Percentiles rank a stretch among this genome's conserved stretches.
Conservation (phyloP, 2,797 vertebrate species). For the Chelidonichthys spinosus region DNA sequence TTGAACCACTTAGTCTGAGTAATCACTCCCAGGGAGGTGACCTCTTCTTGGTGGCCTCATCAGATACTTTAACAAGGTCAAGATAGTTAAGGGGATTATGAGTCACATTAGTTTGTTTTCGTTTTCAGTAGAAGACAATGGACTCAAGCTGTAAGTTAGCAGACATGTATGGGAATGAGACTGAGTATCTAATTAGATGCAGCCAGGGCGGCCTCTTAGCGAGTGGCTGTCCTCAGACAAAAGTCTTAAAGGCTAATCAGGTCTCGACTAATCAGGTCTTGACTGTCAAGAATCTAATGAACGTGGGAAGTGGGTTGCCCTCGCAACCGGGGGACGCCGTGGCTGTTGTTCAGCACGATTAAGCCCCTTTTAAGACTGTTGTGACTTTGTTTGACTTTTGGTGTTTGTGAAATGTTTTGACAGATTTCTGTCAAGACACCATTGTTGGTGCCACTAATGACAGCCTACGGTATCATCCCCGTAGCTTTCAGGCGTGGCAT, state of each 20-base stretch:
- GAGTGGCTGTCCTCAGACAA: slow-evolving; percentile 69
- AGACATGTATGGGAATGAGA: slow-evolving; percentile 79
- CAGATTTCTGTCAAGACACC: slow-evolving; percentile 51
- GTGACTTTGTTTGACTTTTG: slow-evolving; percentile 69
- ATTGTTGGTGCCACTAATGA: slow-evolving; percentile 50
- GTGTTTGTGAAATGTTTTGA: slow-evolving; percentile 68
- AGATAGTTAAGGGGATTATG: slow-evolving; percentile 79
- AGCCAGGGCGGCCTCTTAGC: slow-evolving; percentile 53
- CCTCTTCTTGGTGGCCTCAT: slow-evolving; percentile 61
- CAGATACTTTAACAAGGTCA: slow-evolving; percentile 80
- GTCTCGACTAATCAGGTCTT: slow-evolving; percentile 74
- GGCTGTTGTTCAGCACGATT: slow-evolving; percentile 56
- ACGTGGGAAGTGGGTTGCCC: slow-evolving; percentile 78
- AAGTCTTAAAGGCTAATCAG: slow-evolving; percentile 76
- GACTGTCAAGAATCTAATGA: slow-evolving; percentile 74
- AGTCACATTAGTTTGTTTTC: slow-evolving; percentile 72
- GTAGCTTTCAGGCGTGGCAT: slow-evolving; percentile 37
- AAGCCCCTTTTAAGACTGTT: slow-evolving; percentile 63
- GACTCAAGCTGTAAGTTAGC: slow-evolving; percentile 57
- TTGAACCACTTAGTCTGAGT: slow-evolving; percentile 36
- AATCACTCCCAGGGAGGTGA: slow-evolving; percentile 50
- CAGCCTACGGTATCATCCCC: slow-evolving; percentile 9
- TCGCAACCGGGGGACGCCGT: slow-evolving; percentile 45
- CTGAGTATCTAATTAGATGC: slow-evolving; percentile 72
- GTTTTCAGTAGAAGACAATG: slow-evolving; percentile 72